Evolutionary conservation across 1,140 invertebrate species (phyloP).

Genomic region (Linepithema humile): DNA sequence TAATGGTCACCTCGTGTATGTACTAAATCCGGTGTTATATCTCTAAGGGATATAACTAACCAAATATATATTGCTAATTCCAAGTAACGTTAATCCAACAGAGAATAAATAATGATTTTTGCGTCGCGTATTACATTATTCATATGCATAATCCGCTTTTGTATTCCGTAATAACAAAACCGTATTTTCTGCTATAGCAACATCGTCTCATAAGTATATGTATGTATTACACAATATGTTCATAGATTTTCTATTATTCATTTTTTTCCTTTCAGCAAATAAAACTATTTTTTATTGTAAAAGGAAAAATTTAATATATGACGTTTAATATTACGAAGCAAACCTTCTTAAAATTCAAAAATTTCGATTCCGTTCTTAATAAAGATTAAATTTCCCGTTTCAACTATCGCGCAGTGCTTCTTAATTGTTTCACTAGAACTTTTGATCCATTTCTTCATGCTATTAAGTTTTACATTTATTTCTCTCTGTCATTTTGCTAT

Average conservation of each 20-base stretch:
- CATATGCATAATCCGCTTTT: conserved; percentile 41
- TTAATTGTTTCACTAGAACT: no score
- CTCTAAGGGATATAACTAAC: conserved; percentile 23
- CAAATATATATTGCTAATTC: conserved; percentile 38
- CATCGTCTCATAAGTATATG: no score
- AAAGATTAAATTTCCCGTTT: no score
- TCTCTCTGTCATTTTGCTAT: no score
- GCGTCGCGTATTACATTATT: conserved; percentile 36
- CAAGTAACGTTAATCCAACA: conserved; percentile 41
- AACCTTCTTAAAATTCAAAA: no score
- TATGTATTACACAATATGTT: no score
- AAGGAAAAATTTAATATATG: not conserved
- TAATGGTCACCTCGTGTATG: conserved; percentile 31
- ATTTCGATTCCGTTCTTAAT: no score
- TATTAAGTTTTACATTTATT: no score
- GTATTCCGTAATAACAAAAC: conserved; percentile 33
- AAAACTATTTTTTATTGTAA: not conserved
- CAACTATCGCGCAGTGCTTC: no score
- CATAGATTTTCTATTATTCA: not conserved
- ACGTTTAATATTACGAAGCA: not conserved
- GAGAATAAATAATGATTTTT: conserved; percentile 46
- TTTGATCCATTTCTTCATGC: no score
- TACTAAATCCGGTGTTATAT: not conserved
- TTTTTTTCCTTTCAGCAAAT: conserved; percentile 2
- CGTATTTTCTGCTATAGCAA: conserved; percentile 15